These are phyloP conservation scores for Dinoponera quadriceps DNA, from an alignment of 1,140 invertebrate genomes.

Conservation along the genomic window DNA sequence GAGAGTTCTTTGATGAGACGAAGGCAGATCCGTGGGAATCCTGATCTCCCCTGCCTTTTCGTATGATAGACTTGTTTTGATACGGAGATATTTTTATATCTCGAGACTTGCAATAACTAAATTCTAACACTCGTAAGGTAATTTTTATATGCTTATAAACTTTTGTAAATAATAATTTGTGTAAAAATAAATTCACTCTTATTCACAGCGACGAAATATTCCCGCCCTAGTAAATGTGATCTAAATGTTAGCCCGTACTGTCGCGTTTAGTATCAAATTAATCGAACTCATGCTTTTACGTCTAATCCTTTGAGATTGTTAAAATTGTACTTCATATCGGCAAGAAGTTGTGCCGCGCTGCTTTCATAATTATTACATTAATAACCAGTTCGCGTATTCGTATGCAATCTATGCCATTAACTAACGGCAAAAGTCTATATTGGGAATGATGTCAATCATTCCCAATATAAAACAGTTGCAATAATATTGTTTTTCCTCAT, in stretches of 20 bases:
- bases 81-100: not conserved
- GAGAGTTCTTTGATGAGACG: slow-evolving; percentile 56
- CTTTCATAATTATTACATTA: no score
- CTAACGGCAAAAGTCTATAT: no score
- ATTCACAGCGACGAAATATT: not conserved
- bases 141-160: not conserved
- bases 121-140: not conserved
- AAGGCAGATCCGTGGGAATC: not conserved
- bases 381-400: no score
- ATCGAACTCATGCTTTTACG: no score
- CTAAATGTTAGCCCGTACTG: not conserved
- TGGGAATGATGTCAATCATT: no score
- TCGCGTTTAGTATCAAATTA: no score
- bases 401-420: no score
- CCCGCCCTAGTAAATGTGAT: not conserved
- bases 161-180: slow-evolving; percentile 22
- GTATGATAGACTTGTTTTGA: not conserved
- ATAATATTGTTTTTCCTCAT: no score
- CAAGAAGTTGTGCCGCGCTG: no score
- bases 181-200: slow-evolving; percentile 1
- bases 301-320: no score
- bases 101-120: slow-evolving; percentile 2
- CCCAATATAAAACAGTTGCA: no score
- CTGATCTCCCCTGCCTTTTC: not conserved
- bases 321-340: no score